phyloP scores from a whole-genome alignment of 2,797 vertebrate genomes.

The Todus mexicanus region DNA sequence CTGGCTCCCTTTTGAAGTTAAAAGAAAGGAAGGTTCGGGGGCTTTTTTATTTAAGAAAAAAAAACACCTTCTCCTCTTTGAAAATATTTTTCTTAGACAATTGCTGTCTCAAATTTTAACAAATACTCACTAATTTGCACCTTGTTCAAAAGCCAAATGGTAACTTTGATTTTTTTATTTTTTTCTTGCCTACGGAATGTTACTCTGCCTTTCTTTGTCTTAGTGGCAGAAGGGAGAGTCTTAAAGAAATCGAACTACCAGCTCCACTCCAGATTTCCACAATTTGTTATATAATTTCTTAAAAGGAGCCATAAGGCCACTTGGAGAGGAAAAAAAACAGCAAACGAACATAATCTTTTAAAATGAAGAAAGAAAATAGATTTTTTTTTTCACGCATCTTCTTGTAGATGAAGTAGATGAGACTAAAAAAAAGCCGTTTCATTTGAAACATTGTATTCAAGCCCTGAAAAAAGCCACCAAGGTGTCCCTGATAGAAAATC shows the following conservation, averaged over 20 bases:
- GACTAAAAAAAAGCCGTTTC: constrained; percentile 47
- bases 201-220: constrained; percentile 55
- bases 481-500: constrained; percentile 23
- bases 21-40: constrained; percentile 55
- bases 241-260: constrained; percentile 51
- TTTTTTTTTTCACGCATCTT: constrained; percentile 18
- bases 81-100: constrained; percentile 62
- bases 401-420: constrained; percentile 41
- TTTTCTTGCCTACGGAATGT: background rate
- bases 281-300: constrained; percentile 58
- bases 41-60: constrained; percentile 53
- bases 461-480: constrained; percentile 39
- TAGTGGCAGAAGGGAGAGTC: constrained; percentile 45
- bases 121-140: constrained; percentile 69
- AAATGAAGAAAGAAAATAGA: constrained; percentile 52
- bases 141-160: constrained; percentile 59
- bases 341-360: no score
- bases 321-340: background rate
- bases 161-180: constrained; percentile 27
- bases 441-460: constrained; percentile 41
- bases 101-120: constrained; percentile 58
- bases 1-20: constrained; percentile 62
- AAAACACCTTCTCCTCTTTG: constrained; percentile 43
- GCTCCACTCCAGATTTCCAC: constrained; percentile 38
- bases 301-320: constrained; percentile 49